Evolutionary conservation across 2,797 vertebrate species (phyloP), one percentile per base, ranked within the genome.

Genomic region (Telmatherina bonti): DNA sequence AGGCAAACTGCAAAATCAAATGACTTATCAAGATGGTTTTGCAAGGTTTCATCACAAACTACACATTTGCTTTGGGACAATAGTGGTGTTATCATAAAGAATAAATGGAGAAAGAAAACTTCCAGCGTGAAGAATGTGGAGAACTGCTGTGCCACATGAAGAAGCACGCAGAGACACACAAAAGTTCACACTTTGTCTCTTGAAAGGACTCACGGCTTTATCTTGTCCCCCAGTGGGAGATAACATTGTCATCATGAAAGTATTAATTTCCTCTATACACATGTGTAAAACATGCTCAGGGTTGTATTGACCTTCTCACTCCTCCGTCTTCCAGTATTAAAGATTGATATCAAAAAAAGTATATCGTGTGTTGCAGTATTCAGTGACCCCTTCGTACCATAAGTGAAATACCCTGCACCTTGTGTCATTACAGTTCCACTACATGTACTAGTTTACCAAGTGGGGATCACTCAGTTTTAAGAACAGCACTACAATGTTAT

Each of bases 21-120:
- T 63, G n/a, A 70, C 68, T 68, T 78, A 73, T 81, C 67, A 71
- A 74, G 62, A 72, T 61, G 31, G 64, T 67, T 81, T 59, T 78
- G 31, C 43, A 62, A 26, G 52, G 24, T 51, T 33, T 62, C 33
- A 15, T 55, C 57, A 69, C 49, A 58, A 16, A 73, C 31, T 74
- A 27, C 52, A 38, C 33, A 29, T 52, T 52, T 2, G 49, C 11
- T 67, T 29, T 49, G 24, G 16, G 24, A 18, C n/a, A 5, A 45
- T 62, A 13, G 20, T 38, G n/a, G n/a, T 2, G 24, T 70, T 51
- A 9, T 41, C 53, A 43, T n/a, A 11, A 49, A 27, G 16, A 24
- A 43, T 35, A 43, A 43, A 43, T 41, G 18, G 31, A 24, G n/a
- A 45, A 36, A 43, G 45, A 45, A 57, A 11, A 49, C 18, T 62